Percentiles rank a stretch among this genome's conserved stretches.
Conservation (phyloP, 2,888 invertebrate genomes). For the Hypena proboscidalis region DNA sequence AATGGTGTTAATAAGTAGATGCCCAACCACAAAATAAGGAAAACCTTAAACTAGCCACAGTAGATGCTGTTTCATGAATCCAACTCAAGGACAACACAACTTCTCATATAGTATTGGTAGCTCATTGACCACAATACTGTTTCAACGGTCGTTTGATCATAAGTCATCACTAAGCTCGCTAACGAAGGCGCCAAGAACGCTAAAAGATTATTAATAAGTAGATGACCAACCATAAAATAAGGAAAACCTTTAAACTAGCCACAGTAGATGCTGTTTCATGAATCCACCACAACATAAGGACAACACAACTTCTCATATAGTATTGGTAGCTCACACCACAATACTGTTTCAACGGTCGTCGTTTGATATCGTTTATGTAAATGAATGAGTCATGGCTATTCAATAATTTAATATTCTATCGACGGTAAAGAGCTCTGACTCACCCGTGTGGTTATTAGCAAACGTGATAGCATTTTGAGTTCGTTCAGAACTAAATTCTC, state of each 20-base stretch:
- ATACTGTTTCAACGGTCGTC: constrained; percentile 27
- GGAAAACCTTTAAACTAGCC: too few species aligned
- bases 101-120: constrained; percentile 9
- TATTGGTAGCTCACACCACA: constrained; percentile 15
- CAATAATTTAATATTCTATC: constrained; percentile 51
- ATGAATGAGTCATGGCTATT: constrained; percentile 39
- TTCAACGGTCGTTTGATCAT: constrained; percentile 31
- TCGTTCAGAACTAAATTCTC: constrained; percentile 4
- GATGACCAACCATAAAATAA: too few species aligned
- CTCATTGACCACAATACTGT: constrained; percentile 18
- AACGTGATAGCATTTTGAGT: constrained; percentile 50
- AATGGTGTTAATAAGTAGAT: too few species aligned
- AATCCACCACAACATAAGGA: neutral
- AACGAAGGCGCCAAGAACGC: too few species aligned
- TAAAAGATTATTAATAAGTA: too few species aligned
- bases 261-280: neutral
- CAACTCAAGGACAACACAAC: constrained; percentile 1
- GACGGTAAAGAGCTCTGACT: constrained; percentile 44
- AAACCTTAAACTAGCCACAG: too few species aligned
- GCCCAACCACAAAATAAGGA: too few species aligned
- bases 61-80: neutral
- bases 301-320: constrained; percentile 7
- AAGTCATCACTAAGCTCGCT: too few species aligned
- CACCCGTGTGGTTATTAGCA: constrained; percentile 32
- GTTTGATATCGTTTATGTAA: constrained; percentile 35